These are phyloP conservation scores for Oreochromis mossambicus DNA, from an alignment of 2,797 vertebrate genomes.

Conservation along the genomic window DNA sequence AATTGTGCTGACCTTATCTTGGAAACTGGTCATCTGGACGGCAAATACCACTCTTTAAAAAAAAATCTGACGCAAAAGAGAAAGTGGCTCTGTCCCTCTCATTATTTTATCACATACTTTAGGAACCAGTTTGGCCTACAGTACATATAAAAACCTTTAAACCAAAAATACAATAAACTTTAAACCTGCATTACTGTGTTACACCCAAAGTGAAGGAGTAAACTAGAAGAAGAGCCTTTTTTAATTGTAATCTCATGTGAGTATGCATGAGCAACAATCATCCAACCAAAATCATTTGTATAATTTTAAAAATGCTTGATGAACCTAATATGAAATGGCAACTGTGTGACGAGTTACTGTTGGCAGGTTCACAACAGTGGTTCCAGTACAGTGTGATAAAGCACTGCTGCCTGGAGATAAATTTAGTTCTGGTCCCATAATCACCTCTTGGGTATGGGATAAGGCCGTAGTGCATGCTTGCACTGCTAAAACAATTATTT, in stretches of 20 bases:
- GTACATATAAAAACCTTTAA: not conserved
- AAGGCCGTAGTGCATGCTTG: not conserved
- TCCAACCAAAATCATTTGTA: not conserved
- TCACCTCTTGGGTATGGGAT: slow-evolving; percentile 11
- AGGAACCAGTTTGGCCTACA: not conserved
- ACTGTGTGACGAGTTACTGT: not conserved
- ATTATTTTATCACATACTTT: slow-evolving; percentile 8
- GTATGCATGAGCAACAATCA: not conserved
- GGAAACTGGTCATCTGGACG: slow-evolving; percentile 48
- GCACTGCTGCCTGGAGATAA: slow-evolving; percentile 9
- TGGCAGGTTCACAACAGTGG: slow-evolving; percentile 16
- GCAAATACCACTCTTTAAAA: slow-evolving; percentile 2
- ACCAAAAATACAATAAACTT: not conserved
- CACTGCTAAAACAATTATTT: slow-evolving; percentile 22
- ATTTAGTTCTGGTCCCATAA: slow-evolving; percentile 33
- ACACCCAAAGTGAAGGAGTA: not conserved
- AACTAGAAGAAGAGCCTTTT: not conserved
- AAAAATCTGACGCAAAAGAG: not conserved
- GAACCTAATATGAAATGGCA: slow-evolving; percentile 27
- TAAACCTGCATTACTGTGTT: not conserved
- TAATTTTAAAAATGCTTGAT: not conserved
- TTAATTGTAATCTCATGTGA: not conserved
- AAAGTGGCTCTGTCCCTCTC: not conserved
- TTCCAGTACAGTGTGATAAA: slow-evolving; percentile 18
- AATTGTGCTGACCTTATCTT: slow-evolving; percentile 64